Base-by-base conservation (phyloP, 2,113 vertebrate genomes). In the Irena cyanogastra region DNA sequence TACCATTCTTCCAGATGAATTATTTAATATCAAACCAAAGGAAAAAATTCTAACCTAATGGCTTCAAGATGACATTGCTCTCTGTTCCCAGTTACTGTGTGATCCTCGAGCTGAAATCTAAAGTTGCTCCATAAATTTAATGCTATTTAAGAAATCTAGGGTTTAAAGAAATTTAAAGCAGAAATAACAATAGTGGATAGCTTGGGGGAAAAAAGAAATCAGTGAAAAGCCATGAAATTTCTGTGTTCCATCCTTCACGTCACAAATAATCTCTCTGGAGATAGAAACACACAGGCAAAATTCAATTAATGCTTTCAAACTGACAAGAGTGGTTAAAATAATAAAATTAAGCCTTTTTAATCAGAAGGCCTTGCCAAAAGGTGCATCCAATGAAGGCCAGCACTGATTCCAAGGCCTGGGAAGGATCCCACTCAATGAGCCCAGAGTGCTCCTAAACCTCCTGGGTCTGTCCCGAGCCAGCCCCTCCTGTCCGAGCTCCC, bases 221-320 rank as follows among this genome's bases (percentile, higher is more conserved):
- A 83, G 74, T 93, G 76, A 83, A 84, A 94, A 94, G 61, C 45
- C 81, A 82, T 39, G 66, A 92, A 95, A 90, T 91, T 74, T 96
- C 72, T 79, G 37, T 54, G 30, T 77, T 93, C 75, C 35, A 83
- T 49, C 82, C 82, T 80, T 89, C 89, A 70, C 6, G 56, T 87
- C 89, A 90, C 93, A 94, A 95, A 87, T 80, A 94, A 91, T 91
- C 84, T 88, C 87, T 81, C 79, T 18, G n/a, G 89, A 90, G 88
- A 89, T 79, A 94, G 0, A 89, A 5, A 86, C 12, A 68, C 57
- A 37, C n/a, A 77, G 26, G 18, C 35, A 90, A 28, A 94, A 97
- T 92, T 90, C 61, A 87, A 96, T 95, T 82, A 92, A 79, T 81
- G 90, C 74, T 90, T 92, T 89, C 86, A 83, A 88, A 82, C 61